Conservation (phyloP, 1,140 invertebrate genomes). For the Aphidius gifuensis region DNA sequence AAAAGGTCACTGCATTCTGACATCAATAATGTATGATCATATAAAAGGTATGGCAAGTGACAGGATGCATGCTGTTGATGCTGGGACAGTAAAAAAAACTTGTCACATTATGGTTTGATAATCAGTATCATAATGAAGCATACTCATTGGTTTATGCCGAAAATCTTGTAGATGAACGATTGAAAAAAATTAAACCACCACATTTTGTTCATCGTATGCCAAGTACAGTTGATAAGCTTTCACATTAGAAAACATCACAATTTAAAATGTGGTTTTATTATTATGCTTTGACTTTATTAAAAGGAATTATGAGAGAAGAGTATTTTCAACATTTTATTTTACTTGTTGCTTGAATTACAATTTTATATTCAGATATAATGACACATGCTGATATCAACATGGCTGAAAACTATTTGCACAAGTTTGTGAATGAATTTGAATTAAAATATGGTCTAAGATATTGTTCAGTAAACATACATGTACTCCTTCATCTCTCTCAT, state of each 20-base stretch:
- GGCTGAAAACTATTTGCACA: conserved; percentile 19
- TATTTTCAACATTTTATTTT: conserved; percentile 27
- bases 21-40: conserved; percentile 19
- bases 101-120: conserved; percentile 12
- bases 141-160: conserved; percentile 15
- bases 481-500: conserved; percentile 22
- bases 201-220: conserved; percentile 29
- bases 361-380: conserved; percentile 21
- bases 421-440: conserved; percentile 24
- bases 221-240: conserved; percentile 21
- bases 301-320: conserved; percentile 23
- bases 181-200: conserved; percentile 23
- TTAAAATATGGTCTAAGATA: conserved; percentile 18
- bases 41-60: conserved; percentile 22
- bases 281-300: conserved; percentile 24
- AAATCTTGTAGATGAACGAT: conserved; percentile 11
- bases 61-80: conserved; percentile 21
- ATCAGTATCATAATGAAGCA: conserved; percentile 13
- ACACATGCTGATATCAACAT: conserved; percentile 8
- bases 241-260: conserved; percentile 28
- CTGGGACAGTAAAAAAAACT: conserved; percentile 17
- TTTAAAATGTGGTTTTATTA: conserved; percentile 23
- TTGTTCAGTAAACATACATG: conserved; percentile 27
- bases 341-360: conserved; percentile 18
- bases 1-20: conserved; percentile 18